A percentile compares a stretch with the other conserved stretches of the same genome.
phyloP scores from a whole-genome alignment of 1,140 invertebrate genomes.

The Cataglyphis hispanica region DNA sequence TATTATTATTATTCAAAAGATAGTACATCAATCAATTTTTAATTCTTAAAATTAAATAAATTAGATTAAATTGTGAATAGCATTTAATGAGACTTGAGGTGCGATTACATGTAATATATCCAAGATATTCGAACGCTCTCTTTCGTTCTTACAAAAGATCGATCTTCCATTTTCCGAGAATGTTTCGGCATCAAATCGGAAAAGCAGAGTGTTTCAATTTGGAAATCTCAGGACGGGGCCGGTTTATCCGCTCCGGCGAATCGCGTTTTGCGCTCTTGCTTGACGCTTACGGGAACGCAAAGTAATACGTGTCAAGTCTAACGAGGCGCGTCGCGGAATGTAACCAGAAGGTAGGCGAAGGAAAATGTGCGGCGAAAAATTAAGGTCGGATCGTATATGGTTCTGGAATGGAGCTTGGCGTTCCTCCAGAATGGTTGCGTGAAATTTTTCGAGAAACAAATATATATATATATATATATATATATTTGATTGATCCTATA shows the following conservation, averaged over 20 bases:
- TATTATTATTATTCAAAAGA: not conserved
- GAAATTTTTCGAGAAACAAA: not conserved
- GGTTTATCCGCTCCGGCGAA: conserved; percentile 19
- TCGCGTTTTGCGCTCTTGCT: not conserved
- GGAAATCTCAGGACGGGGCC: conserved; percentile 18
- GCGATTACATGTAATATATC: not conserved
- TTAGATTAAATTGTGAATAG: not conserved
- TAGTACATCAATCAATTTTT: too few relatives aligned
- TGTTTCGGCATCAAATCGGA: conserved; percentile 20
- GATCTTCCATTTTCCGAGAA: not conserved
- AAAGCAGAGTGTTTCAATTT: conserved; percentile 15
- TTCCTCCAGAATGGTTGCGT: not conserved
- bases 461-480: not conserved
- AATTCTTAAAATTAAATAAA: too few relatives aligned
- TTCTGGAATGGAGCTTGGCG: not conserved
- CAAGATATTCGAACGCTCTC: not conserved
- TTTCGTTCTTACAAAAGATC: not conserved
- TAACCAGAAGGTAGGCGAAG: conserved; percentile 75
- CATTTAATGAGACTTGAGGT: not conserved
- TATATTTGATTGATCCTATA: not conserved
- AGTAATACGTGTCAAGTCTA: conserved; percentile 84
- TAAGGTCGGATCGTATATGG: not conserved
- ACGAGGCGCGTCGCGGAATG: conserved; percentile 82
- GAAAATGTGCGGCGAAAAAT: conserved; percentile 65
- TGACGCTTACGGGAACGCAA: conserved; percentile 62